Evolutionary conservation across 2,888 invertebrate genomes (phyloP), one percentile per base, ranked within the genome.

Genomic region (Prosopocoilus inquinatus): DNA sequence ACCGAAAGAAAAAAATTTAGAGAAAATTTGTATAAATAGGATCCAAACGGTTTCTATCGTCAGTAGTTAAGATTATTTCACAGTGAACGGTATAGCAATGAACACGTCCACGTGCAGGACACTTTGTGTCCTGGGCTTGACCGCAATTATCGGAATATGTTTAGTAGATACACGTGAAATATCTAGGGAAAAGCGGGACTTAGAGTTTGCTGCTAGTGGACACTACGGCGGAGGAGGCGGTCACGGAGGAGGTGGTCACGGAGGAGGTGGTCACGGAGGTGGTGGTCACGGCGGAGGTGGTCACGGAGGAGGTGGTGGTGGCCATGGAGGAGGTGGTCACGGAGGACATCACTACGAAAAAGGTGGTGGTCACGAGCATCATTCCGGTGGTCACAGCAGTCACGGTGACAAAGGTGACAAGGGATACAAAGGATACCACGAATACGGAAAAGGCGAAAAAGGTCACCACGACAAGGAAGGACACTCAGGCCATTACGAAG

Each of bases 401-500:
- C 81, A 83, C 52, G 82, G 81, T 1, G 84, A 84, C 50, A 81
- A 84, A 50, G 86, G 86, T 9, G 84, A 85, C 66, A 86, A 87
- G 69, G 85, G 85, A 1, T 86, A 86, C 69, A 84, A 86, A 78
- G 86, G 84, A 2, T 74, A 80, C 58, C 86, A 88, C 70, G 80
- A 85, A 60, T 82, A 84, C 63, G 81, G 83, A 55, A 84, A 86
- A 68, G 82, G 81, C 1, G 79, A 82, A 50, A 84, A 85, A 64
- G 88, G 89, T 0, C 84, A 88, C 65, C 86, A 86, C 67, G 85
- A 88, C 64, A 85, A 86, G 59, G 86, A 86, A 65, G 80, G 81
- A 41, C 85, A 87, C 64, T 78, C 82, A 32, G 83, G 84, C 13
- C 82, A 83, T 61, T 88, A 85, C 71, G 78, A 82, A 28, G 87